Base-by-base conservation (phyloP, 2,113 vertebrate genomes). In the Charadrius vociferus region DNA sequence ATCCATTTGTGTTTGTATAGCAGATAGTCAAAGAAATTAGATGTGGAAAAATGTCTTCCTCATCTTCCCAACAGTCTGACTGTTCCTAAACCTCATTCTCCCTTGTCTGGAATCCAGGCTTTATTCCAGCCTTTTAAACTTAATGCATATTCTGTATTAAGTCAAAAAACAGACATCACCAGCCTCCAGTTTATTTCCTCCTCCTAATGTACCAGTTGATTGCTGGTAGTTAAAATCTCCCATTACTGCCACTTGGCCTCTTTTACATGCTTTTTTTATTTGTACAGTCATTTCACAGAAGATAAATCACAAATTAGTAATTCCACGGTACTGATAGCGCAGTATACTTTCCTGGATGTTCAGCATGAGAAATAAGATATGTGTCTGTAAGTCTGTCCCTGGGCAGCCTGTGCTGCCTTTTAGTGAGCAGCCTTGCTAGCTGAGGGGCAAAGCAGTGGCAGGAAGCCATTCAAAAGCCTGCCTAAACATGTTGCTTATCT, bases 271-370 rank as follows among this genome's bases (percentile, higher is more conserved):
- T 45, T 84, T 88, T 97, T 83, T 66, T 6, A 45, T 95, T 94
- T 77, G 37, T 45, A 85, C 55, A 82, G 61, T 37, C 22, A 72
- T 96, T 97, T 96, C 68, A 86, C 50, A 86, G 80, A 82, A 91
- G 88, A 96, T 81, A 93, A 95, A 95, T 94, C 72, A 91, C 47
- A 86, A 91, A 86, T 85, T 70, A 81, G 62, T 88, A 81, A 88
- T 82, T 59, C 58, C 14, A 43, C 0, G 7, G 27, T 63, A 59
- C 75, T 59, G 80, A 93, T 84, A 92, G 14, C 55, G 50, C 37
- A 77, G 47, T 36, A 16, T 27, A 62, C 32, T 90, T 94, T 70
- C 34, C 58, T 39, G 50, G 24, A 81, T 81, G 50, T 92, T 90
- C 75, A 83, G 43, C 29, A 37, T 59, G 63, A 81, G 63, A 81